Evolutionary conservation across 2,888 invertebrate genomes (phyloP), one percentile per base, ranked within the genome.

Genomic region (Clivina fossor): DNA sequence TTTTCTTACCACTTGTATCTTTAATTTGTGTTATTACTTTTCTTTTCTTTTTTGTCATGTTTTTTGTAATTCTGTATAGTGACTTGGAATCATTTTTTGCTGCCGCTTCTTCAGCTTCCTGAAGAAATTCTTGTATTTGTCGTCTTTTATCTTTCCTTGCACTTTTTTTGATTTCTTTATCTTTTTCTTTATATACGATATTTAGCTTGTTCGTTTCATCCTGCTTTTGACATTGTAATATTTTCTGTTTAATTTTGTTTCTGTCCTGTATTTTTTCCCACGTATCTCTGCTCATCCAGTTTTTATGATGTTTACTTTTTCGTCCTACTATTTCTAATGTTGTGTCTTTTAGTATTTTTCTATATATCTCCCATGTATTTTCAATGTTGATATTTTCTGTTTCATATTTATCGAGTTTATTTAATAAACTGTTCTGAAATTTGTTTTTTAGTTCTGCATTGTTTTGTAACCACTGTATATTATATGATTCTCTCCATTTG

Each of bases 221-320:
- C 16, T 13, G 8, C 4, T 35, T 35, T 8, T 3, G 2, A 13
- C 35, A 7, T 13, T 8, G 4, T 13, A 16, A 2, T 4, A 35
- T 35, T n/a, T 35, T 35, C 7, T 35, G 35, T 35, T 13, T 35
- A 35, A 35, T 35, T 13, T 35, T n/a, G 13, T 11, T 35, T 35
- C 35, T 35, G 4, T 35, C 35, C 7, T 2, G 2, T n/a, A 35
- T 35, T 15, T 35, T 35, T 13, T 33, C n/a, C 33, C 33, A 33
- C n/a, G n/a, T 33, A 33, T 33, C 4, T 7, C 13, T 4, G 4
- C 11, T 35, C 11, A 35, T n/a, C 35, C 35, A 35, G 35, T 8
- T 35, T 35, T 35, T 35, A 35, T 35, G 35, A 35, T 35, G 13
- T 4, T 35, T 35, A 4, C 3, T 35, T 35, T 13, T 35, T 18